Conservation (phyloP, 2,888 invertebrate genomes). For the Hydroisotoma schaefferi region DNA sequence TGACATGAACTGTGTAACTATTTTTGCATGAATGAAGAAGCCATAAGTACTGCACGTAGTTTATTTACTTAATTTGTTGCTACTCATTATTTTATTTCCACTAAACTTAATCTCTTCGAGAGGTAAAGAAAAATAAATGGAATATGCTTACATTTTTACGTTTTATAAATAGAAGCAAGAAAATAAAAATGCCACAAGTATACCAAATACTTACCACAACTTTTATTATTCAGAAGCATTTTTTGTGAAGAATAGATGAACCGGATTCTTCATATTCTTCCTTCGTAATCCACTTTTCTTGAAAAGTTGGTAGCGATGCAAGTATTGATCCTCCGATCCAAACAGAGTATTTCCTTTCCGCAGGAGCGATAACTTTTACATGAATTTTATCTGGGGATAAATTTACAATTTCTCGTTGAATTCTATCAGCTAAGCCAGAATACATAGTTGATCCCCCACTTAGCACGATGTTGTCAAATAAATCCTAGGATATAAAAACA, state of each 20-base stretch:
- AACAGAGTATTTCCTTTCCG: conserved; percentile 47
- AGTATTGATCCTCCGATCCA: conserved; percentile 48
- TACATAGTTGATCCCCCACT: conserved; percentile 47
- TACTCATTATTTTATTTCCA: too few species aligned
- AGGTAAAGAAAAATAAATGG: too few species aligned
- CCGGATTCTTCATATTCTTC: conserved; percentile 44
- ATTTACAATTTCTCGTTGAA: conserved; percentile 43
- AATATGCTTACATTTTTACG: too few species aligned
- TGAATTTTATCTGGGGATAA: conserved; percentile 32
- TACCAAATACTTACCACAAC: too few species aligned
- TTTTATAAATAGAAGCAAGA: too few species aligned
- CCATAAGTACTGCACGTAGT: too few species aligned
- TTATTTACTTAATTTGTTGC: too few species aligned
- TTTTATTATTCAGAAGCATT: conserved; percentile 10
- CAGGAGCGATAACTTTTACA: conserved; percentile 45
- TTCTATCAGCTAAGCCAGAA: conserved; percentile 42
- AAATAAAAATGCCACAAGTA: too few species aligned
- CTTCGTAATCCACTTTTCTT: conserved; percentile 47
- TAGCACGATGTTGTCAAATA: conserved; percentile 39
- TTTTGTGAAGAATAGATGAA: conserved; percentile 43
- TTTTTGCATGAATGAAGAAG: too few species aligned
- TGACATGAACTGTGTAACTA: too few species aligned
- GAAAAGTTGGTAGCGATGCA: conserved; percentile 46
- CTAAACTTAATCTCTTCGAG: too few species aligned
- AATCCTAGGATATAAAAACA: conserved; percentile 25